A percentile compares a stretch with the other conserved stretches of the same genome.
These are phyloP conservation scores for Globia sparganii DNA, from an alignment of 2,888 invertebrate genomes.

Conservation along the genomic window DNA sequence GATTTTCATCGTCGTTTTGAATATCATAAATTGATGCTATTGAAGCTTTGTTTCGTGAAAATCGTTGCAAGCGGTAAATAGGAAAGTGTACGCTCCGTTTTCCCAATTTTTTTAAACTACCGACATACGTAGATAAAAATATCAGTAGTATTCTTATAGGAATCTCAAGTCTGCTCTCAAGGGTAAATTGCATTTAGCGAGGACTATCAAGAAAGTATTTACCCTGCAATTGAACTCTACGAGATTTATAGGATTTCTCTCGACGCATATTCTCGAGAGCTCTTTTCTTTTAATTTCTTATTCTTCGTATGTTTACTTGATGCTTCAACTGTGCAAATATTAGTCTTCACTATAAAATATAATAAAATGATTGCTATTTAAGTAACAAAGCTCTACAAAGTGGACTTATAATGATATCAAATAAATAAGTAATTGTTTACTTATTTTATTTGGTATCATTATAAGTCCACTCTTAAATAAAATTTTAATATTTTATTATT, in stretches of 20 bases:
- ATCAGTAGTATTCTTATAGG: slow-evolving; percentile 60
- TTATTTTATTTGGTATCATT: no score
- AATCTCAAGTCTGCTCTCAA: slow-evolving; percentile 66
- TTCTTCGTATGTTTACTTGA: slow-evolving; percentile 63
- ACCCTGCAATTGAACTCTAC: slow-evolving; percentile 79
- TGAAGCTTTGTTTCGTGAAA: slow-evolving; percentile 37
- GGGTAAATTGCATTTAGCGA: slow-evolving; percentile 78
- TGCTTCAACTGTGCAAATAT: slow-evolving; percentile 56
- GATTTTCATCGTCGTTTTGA: slow-evolving; percentile 68
- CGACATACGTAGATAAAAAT: slow-evolving; percentile 37
- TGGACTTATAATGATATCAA: background rate
- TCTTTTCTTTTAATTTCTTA: slow-evolving; percentile 68
- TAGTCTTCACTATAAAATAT: slow-evolving; percentile 46
- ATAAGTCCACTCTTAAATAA: no score
- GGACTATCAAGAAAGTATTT: slow-evolving; percentile 78
- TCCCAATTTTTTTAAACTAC: background rate
- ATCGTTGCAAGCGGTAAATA: slow-evolving; percentile 1
- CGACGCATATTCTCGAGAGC: slow-evolving; percentile 68
- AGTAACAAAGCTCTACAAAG: slow-evolving; percentile 20
- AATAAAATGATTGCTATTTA: slow-evolving; percentile 26
- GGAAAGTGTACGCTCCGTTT: background rate
- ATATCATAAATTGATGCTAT: slow-evolving; percentile 42
- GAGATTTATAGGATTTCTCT: slow-evolving; percentile 78
- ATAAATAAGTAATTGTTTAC: slow-evolving; percentile 18
- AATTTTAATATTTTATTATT: no score